Evolutionary conservation across 2,113 vertebrate species (phyloP), one percentile per base, ranked within the genome.

Genomic region (Nothoprocta pentlandii): DNA sequence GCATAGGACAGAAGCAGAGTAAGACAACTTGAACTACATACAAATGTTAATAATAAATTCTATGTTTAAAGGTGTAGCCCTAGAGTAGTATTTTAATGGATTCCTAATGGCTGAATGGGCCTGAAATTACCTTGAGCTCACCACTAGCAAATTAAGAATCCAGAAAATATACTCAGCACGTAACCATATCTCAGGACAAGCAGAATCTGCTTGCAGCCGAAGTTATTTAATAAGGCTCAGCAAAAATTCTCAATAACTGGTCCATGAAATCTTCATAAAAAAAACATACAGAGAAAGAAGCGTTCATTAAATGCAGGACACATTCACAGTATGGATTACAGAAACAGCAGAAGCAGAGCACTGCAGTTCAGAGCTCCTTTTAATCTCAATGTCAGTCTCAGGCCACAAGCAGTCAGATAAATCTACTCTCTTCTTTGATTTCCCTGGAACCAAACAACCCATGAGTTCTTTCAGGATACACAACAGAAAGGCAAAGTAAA

Each of bases 41-140:
- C 4, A 23, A 82, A 74, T 0, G 0, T 44, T 76, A 82, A 63
- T 4, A 67, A 30, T 54, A 90, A 88, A 42, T 28, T 22, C 0
- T 0, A 3, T 3, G 1, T 68, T 89, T 83, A 71, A 75, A 89
- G 47, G 54, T 11, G 20, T 83, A 81, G 36, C 39, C 53, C 75
- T 4, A 70, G 2, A 44, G 16, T 6, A 56, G 39, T 9, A 61
- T 39, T 63, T 83, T 68, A 80, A 9, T 53, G 56, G 73, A n/a
- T 42, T 92, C 39, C 83, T 71, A 89, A 78, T 26, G 62, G 81
- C 69, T 84, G 62, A 89, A 51, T 3, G 7, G 47, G 32, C 9
- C 47, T 53, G 42, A 84, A 92, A 28, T 63, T 54, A 93, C 51
- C 53, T 62, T 78, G 47, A 78, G 42, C 14, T 68, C 77, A 84